These are phyloP conservation scores for Apis cerana DNA, from an alignment of 1,140 invertebrate genomes.

Conservation along the genomic window DNA sequence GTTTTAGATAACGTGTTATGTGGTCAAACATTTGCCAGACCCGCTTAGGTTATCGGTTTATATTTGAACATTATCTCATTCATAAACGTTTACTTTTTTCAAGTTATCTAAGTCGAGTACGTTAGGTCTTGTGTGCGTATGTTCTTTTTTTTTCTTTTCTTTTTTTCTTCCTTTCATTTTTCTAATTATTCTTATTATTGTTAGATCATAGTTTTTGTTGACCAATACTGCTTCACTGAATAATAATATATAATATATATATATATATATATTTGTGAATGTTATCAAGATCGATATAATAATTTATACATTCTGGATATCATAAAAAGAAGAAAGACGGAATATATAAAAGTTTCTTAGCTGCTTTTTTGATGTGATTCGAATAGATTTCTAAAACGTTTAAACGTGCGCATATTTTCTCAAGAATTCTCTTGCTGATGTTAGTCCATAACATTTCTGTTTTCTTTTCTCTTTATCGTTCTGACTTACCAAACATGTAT, in stretches of 20 bases:
- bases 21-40: conserved; percentile 33
- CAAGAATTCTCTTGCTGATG: conserved; percentile 6
- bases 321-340: not conserved
- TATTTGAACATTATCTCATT: conserved; percentile 63
- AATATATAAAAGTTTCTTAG: not conserved
- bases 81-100: conserved; percentile 22
- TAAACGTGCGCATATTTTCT: not conserved
- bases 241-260: no score
- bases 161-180: not conserved
- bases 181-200: not conserved
- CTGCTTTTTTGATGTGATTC: not conserved
- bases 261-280: conserved; percentile 7
- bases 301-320: no score
- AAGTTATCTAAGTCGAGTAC: not conserved
- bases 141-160: not conserved
- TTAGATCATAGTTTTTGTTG: not conserved
- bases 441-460: conserved; percentile 33
- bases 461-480: conserved; percentile 35
- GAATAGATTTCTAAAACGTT: not conserved
- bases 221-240: not conserved
- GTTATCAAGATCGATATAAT: no score
- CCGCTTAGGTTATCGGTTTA: conserved; percentile 54
- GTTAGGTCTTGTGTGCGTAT: not conserved
- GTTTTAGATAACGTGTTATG: conserved; percentile 14
- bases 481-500: conserved; percentile 29